Evolutionary conservation across 2,797 vertebrate genomes (phyloP).

Genomic region (Lacerta agilis): DNA sequence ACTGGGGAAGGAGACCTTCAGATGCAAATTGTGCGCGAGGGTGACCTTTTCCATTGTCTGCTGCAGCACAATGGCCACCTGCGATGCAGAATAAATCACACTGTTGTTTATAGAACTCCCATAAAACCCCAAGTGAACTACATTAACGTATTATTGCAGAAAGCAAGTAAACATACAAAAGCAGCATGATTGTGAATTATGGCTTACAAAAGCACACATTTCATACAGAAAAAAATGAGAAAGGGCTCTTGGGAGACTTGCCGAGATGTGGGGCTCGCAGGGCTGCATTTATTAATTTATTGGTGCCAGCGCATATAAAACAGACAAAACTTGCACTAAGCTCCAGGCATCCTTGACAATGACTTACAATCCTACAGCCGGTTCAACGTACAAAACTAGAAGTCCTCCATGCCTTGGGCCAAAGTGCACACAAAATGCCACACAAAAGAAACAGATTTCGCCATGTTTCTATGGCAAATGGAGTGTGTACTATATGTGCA

Average conservation of each 20-base stretch:
- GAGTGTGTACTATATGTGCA: no score
- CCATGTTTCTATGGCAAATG: background rate
- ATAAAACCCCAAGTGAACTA: slow-evolving; percentile 35
- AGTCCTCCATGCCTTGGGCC: no score
- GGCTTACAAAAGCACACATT: slow-evolving; percentile 17
- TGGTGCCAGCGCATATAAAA: slow-evolving; percentile 32
- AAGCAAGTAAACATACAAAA: slow-evolving; percentile 35
- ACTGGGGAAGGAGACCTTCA: background rate
- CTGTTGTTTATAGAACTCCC: slow-evolving; percentile 5
- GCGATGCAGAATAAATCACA: slow-evolving; percentile 10
- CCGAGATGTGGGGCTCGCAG: slow-evolving; percentile 35
- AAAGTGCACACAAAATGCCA: no score
- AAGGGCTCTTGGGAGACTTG: slow-evolving; percentile 27
- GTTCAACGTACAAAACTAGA: no score
- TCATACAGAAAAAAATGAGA: slow-evolving; percentile 12
- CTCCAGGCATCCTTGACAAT: slow-evolving; percentile 34
- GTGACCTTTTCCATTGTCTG: slow-evolving; percentile 2
- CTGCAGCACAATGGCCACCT: background rate
- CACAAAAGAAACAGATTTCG: background rate
- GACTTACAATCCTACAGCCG: no score
- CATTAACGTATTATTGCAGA: slow-evolving; percentile 36
- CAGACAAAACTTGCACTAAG: slow-evolving; percentile 1
- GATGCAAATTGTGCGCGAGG: background rate
- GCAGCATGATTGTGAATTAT: slow-evolving; percentile 37
- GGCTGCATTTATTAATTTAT: slow-evolving; percentile 34